Percentiles rank a stretch among this genome's conserved stretches.
Conservation (phyloP, 2,797 vertebrate species). For the Gallinago nigripennis region DNA sequence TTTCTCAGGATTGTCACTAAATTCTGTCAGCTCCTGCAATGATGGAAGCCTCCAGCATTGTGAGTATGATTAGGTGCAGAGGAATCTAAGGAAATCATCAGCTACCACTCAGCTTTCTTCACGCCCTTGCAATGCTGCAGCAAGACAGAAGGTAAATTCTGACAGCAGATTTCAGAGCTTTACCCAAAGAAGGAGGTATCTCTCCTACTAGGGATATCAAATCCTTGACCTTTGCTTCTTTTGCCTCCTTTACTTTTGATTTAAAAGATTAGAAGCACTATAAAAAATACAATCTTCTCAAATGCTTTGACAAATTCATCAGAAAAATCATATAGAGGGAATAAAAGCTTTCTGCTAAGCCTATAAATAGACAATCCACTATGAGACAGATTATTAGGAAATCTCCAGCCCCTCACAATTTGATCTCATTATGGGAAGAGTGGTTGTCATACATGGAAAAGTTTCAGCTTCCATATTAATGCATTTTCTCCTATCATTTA, state of each 20-base stretch:
- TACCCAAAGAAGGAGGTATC: conserved; percentile 38
- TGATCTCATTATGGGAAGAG: conserved; percentile 24
- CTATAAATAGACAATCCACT: conserved; percentile 29
- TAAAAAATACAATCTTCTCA: conserved; percentile 44
- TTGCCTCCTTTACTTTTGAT: conserved; percentile 62
- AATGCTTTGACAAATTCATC: conserved; percentile 47
- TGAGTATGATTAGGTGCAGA: conserved; percentile 44
- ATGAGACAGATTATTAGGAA: conserved; percentile 36
- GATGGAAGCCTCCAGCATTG: conserved; percentile 36
- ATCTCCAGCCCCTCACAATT: conserved; percentile 18
- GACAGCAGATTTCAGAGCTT: conserved; percentile 68
- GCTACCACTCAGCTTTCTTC: conserved; percentile 20
- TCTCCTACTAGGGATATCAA: conserved; percentile 59
- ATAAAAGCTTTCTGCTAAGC: conserved; percentile 27
- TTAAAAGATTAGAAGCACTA: conserved; percentile 66
- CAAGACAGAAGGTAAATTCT: conserved; percentile 45
- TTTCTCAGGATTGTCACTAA: conserved; percentile 60
- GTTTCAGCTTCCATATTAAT: not conserved
- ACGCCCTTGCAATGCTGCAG: not conserved
- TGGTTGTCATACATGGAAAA: not conserved
- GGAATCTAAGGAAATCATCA: conserved; percentile 64
- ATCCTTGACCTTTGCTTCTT: conserved; percentile 68
- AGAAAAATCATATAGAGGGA: conserved; percentile 23
- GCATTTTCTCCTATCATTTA: conserved; percentile 5
- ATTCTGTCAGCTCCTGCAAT: conserved; percentile 44